These are phyloP conservation scores for Antidorcas marsupialis DNA, from an alignment of 2,113 vertebrate genomes.

Conservation along the genomic window DNA sequence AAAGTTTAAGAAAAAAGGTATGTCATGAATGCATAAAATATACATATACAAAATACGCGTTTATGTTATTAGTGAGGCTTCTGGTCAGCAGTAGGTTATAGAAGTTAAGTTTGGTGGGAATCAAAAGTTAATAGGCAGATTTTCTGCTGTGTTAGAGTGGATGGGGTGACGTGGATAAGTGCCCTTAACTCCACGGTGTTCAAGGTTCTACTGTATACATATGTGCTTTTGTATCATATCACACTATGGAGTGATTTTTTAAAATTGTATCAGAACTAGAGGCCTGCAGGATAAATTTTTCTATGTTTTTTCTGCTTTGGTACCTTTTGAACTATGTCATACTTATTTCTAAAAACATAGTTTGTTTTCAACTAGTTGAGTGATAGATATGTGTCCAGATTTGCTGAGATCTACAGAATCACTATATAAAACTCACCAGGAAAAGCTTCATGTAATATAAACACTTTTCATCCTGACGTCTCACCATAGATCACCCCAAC, in stretches of 20 bases:
- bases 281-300: background rate
- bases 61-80: background rate
- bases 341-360: background rate
- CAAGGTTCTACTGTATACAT: background rate
- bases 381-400: background rate
- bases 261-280: background rate
- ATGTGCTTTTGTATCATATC: background rate
- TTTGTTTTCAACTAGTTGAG: background rate
- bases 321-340: background rate
- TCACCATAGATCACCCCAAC: background rate
- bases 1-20: background rate
- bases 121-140: background rate
- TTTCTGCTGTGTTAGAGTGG: background rate
- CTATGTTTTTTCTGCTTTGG: background rate
- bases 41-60: background rate
- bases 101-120: background rate
- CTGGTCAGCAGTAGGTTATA: background rate
- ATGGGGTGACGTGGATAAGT: background rate
- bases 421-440: background rate
- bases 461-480: background rate
- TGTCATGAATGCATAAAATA: background rate
- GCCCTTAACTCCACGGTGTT: background rate
- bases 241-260: background rate
- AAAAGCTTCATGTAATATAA: background rate
- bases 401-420: background rate